A percentile compares a stretch with the other conserved stretches of the same genome.
These are phyloP conservation scores for Manis javanica DNA, from an alignment of 2,797 vertebrate species.

Conservation along the genomic window DNA sequence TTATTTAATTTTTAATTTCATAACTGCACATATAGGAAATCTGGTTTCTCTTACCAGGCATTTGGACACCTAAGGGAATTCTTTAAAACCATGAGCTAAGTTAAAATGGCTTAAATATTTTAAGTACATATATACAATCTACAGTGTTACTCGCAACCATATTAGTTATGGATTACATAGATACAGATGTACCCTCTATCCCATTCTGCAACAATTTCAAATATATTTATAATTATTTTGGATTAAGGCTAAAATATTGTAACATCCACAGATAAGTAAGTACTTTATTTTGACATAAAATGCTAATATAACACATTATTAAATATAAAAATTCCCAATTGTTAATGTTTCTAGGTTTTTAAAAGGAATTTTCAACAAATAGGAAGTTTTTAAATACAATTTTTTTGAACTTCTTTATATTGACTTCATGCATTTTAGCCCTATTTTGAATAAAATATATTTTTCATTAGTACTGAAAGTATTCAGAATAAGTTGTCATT, in stretches of 20 bases:
- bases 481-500: conserved; percentile 34
- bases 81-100: conserved; percentile 11
- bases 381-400: not conserved
- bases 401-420: conserved; percentile 23
- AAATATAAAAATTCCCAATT: not conserved
- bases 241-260: not conserved
- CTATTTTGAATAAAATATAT: conserved; percentile 15
- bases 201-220: not conserved
- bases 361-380: not conserved
- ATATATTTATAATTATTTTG: not conserved
- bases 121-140: not conserved
- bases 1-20: not conserved
- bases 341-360: conserved; percentile 25
- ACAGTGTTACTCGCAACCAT: not conserved
- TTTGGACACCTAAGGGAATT: not conserved
- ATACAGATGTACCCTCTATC: not conserved
- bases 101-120: conserved; percentile 38
- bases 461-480: conserved; percentile 19
- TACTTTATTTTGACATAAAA: not conserved
- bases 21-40: not conserved
- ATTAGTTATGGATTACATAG: not conserved
- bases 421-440: not conserved
- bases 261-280: not conserved
- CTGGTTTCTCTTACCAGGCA: not conserved
- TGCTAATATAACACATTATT: not conserved